Percentiles rank a stretch among this genome's conserved stretches.
These are phyloP conservation scores for Nemapogon koenigi DNA, from an alignment of 2,888 invertebrate species.

Conservation along the genomic window DNA sequence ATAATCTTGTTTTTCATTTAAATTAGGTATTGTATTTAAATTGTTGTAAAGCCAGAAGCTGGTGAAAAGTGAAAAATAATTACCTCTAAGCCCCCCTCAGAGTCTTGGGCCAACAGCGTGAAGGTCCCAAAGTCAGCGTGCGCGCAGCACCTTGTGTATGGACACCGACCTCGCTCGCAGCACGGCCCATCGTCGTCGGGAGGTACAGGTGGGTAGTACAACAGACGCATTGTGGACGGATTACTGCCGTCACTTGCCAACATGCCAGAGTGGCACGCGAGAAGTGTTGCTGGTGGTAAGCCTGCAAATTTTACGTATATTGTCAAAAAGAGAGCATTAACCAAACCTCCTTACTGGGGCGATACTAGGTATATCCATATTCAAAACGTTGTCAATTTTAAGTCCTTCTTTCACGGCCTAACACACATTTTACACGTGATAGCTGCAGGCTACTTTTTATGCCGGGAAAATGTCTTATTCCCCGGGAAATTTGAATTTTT, in stretches of 20 bases:
- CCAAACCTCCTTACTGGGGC: no score
- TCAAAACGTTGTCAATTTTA: no score
- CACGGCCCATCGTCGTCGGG: slow-evolving; percentile 64
- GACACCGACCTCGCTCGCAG: slow-evolving; percentile 32
- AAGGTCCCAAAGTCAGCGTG: slow-evolving; percentile 80
- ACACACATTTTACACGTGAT: no score
- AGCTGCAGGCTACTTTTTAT: no score
- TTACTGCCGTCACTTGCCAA: slow-evolving; percentile 68
- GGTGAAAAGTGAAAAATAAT: no score
- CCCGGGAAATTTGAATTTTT: no score
- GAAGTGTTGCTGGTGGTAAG: slow-evolving; percentile 65
- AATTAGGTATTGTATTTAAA: no score
- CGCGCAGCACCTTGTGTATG: slow-evolving; percentile 70
- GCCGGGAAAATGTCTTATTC: no score
- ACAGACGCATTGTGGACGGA: slow-evolving; percentile 70
- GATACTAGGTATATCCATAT: no score
- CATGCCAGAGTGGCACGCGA: slow-evolving; percentile 72
- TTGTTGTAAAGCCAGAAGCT: no score
- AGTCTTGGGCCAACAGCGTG: slow-evolving; percentile 76
- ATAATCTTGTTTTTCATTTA: no score
- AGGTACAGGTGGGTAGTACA: slow-evolving; percentile 75
- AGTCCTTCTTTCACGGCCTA: no score
- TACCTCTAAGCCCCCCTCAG: slow-evolving; percentile 77
- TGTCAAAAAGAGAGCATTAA: neutral
- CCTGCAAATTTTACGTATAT: slow-evolving; percentile 32